Base-by-base conservation (phyloP, 2,888 invertebrate species). In the Notodonta ziczac region DNA sequence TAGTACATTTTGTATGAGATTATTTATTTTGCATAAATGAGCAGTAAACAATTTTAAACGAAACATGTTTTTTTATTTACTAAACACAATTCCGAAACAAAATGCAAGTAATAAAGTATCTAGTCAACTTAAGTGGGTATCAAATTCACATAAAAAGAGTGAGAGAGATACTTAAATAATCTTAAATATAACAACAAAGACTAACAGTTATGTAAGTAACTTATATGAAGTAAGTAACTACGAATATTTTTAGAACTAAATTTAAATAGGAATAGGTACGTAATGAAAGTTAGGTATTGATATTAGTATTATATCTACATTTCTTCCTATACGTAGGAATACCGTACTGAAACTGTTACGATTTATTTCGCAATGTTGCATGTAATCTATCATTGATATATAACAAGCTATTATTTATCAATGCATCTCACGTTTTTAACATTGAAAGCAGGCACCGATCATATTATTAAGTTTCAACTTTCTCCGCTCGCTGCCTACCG, bases 401-500 rank as follows among this genome's bases (percentile, higher is more conserved):
- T 6, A 13, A 3, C 12, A 13, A 5, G 4, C 35, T n/a, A 13
- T 13, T 53, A 13, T 35, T 51, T 44, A n/a, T 24, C 24, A 54
- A 54, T 39, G 82, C 86, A 67, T 67, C 74, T 77, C 85, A 86
- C 86, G 85, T 82, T 77, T 73, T 73, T 72, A 72, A 72, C 76
- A 78, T 79, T 66, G 85, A 90, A 89, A 89, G 89, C 82, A 70
- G 73, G 83, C 80, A 82, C 81, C 82, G 70, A 81, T 78, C 78
- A 80, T 80, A 24, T 24, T 79, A 84, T 83, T 70, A 76, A 77
- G 73, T 68, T 74, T 63, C 77, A 76, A 89, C 93, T 93, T 93
- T 93, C 93, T 86, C 92, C 84, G 69, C 81, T 68, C 12, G 13
- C 4, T 44, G 56, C 13, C 16, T 44, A 24, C 56, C 10, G 44